Evolutionary conservation across 2,113 vertebrate genomes (phyloP), one percentile per base, ranked within the genome.

Genomic region (Malurus alboscapulatus): DNA sequence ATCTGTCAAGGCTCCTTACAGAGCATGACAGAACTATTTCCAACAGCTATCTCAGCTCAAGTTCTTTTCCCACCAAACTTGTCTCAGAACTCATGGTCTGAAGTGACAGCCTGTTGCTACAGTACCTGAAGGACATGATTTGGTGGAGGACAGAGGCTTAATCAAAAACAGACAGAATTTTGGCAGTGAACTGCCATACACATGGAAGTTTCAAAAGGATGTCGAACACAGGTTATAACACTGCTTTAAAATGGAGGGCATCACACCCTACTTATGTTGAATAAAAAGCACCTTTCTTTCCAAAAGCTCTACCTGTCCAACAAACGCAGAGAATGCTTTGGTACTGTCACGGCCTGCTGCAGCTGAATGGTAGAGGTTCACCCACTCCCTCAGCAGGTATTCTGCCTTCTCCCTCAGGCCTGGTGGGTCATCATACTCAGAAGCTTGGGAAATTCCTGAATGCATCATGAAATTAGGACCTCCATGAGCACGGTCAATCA

Each of bases 381-480:
- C 99, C 99, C 99, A 99, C 84, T 99, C 99, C 95, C 99, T 98
- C 95, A 99, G 98, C 62, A 99, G 98, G 94, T 99, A 99, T 79
- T 99, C 99, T 2, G 99, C 99, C 94, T 99, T 99, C 98, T 99
- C 99, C 94, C 99, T 97, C 96, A 99, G 97, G 88, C 99, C 99
- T 12, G 99, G 99, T 3, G 99, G 99, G 92, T 99, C 99, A 78
- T 99, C 99, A 4, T 99, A 99, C 92, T 99, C 99, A 14, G 99
- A 99, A 19, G 99, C 99, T 97, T 99, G 99, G 25, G 99, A 99
- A 81, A 99, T 99, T 91, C 99, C 99, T 94, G 99, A 99, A 96
- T 99, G 99, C 99, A 99, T 99, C 99, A 99, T 99, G 96, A 99
- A 99, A 97, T 99, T 99, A 38, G 99, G 99, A 59, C 99, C 99